Conservation (phyloP, 2,797 vertebrate genomes). For the Eospalax fontanierii region DNA sequence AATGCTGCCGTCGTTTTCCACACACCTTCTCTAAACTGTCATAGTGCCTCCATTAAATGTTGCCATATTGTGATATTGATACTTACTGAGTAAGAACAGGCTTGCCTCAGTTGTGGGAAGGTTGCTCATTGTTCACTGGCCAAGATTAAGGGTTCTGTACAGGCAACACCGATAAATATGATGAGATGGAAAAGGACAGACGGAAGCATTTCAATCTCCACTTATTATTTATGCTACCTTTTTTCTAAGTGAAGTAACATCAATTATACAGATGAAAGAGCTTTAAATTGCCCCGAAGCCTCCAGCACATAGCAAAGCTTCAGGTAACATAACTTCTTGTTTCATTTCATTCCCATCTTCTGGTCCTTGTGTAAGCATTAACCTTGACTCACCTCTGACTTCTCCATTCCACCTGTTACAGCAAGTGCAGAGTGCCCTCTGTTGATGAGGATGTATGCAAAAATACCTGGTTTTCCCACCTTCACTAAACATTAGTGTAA, state of each 20-base stretch:
- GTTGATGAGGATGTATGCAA: not conserved
- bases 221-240: slow-evolving; percentile 75
- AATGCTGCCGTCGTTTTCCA: too few species aligned
- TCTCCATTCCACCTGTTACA: not conserved
- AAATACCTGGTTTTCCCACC: not conserved
- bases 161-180: slow-evolving; percentile 76
- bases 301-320: slow-evolving; percentile 32
- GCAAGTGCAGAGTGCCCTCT: not conserved
- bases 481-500: not conserved
- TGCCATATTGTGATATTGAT: slow-evolving; percentile 40
- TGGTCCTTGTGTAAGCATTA: not conserved
- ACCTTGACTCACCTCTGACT: not conserved
- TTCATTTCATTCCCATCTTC: not conserved
- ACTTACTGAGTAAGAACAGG: slow-evolving; percentile 73
- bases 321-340: slow-evolving; percentile 42
- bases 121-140: slow-evolving; percentile 72
- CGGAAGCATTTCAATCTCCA: slow-evolving; percentile 84
- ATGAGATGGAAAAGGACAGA: slow-evolving; percentile 81
- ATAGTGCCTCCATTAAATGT: not conserved
- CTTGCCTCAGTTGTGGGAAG: slow-evolving; percentile 38
- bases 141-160: slow-evolving; percentile 74
- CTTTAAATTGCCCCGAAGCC: not conserved
- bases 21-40: slow-evolving; percentile 54
- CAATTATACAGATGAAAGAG: slow-evolving; percentile 61
- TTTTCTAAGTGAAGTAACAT: slow-evolving; percentile 80